Percentiles rank a stretch among this genome's conserved stretches.
phyloP scores from a whole-genome alignment of 35 echinoderm and acorn worm genomes.

The Heliocidaris erythrogramma region DNA sequence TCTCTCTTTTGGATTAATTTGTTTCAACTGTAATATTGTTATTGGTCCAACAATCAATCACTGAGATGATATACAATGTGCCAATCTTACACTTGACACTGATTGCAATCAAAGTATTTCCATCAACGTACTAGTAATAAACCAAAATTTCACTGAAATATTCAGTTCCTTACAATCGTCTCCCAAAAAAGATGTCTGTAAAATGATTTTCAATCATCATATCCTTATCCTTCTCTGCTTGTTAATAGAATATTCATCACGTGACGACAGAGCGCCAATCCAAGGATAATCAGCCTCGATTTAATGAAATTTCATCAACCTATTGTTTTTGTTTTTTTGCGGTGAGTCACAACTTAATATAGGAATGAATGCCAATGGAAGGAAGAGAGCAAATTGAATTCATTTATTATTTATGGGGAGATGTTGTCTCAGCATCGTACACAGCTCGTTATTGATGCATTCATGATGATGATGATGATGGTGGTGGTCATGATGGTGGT shows the following conservation, averaged over 20 bases:
- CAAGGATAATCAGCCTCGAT: neutral
- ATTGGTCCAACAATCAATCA: neutral
- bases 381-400: slow-evolving; percentile 31
- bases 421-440: neutral
- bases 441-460: neutral
- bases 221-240: neutral
- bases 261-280: neutral
- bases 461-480: neutral
- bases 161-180: neutral
- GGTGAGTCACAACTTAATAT: slow-evolving; percentile 32
- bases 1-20: neutral
- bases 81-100: neutral
- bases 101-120: neutral
- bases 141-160: neutral
- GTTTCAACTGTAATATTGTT: neutral
- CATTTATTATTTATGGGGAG: slow-evolving; percentile 28
- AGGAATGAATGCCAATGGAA: neutral
- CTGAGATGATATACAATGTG: neutral
- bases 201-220: neutral
- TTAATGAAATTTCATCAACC: slow-evolving; percentile 26
- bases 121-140: neutral
- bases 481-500: neutral
- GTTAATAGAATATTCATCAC: slow-evolving; percentile 13
- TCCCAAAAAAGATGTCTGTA: neutral
- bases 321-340: slow-evolving; percentile 11